phyloP scores from a whole-genome alignment of 1,140 invertebrate genomes.

The Drosophila pectinifera region DNA sequence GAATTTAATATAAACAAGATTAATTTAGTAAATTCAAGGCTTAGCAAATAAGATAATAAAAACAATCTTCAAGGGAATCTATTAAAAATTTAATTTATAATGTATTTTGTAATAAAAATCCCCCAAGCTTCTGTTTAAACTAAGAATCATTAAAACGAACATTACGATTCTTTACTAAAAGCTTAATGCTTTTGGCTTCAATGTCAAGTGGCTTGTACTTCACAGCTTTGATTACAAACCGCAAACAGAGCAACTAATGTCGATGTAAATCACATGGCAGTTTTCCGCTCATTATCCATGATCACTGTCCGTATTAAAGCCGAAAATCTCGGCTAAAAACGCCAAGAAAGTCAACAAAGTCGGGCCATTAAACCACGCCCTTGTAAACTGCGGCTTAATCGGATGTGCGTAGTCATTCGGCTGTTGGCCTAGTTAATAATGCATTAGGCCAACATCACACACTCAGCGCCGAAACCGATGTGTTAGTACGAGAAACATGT shows the following conservation, averaged over 20 bases:
- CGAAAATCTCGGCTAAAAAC: conserved; percentile 15
- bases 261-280: conserved; percentile 48
- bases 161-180: background rate
- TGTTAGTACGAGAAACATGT: conserved; percentile 42
- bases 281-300: conserved; percentile 43
- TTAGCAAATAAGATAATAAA: background rate
- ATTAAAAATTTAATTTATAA: no score
- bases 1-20: background rate
- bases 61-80: background rate
- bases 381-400: conserved; percentile 60
- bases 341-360: conserved; percentile 32
- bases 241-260: conserved; percentile 34
- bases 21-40: background rate
- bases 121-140: no score
- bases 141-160: background rate
- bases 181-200: background rate
- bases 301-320: conserved; percentile 8
- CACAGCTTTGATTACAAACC: conserved; percentile 14
- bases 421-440: conserved; percentile 65
- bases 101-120: no score
- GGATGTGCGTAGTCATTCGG: conserved; percentile 53
- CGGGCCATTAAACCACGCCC: conserved; percentile 69
- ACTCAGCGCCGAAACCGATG: conserved; percentile 42
- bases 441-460: conserved; percentile 62
- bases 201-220: conserved; percentile 11